A percentile compares a stretch with the other conserved stretches of the same genome.
Conservation (phyloP, 1,140 invertebrate genomes). For the Maniola jurtina region DNA sequence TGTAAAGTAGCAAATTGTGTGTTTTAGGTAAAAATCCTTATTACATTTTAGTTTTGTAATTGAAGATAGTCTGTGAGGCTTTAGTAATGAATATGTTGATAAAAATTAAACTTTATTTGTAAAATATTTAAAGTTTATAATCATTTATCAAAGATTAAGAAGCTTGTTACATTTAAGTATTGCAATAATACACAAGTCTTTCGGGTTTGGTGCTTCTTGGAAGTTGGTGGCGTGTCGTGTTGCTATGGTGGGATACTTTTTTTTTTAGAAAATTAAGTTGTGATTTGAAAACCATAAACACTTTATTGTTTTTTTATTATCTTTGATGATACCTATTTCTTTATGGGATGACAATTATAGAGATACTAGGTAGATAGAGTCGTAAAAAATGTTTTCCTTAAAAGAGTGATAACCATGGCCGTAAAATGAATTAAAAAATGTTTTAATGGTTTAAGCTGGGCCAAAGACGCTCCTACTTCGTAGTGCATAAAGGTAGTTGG, state of each 20-base stretch:
- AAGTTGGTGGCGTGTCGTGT: conserved; percentile 57
- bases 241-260: conserved; percentile 45
- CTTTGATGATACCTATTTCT: too few species aligned
- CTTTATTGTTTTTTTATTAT: not conserved
- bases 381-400: too few species aligned
- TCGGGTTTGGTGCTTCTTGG: conserved; percentile 51
- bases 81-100: not conserved
- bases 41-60: conserved; percentile 17
- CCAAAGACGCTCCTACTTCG: too few species aligned
- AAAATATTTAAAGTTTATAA: not conserved
- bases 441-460: too few species aligned
- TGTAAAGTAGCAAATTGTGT: conserved; percentile 2
- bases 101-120: not conserved
- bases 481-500: too few species aligned
- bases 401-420: too few species aligned
- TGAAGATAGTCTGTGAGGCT: not conserved
- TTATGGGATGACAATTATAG: too few species aligned
- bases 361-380: too few species aligned
- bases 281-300: conserved; percentile 43
- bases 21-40: not conserved
- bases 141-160: not conserved
- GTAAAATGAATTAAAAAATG: too few species aligned
- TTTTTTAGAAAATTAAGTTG: conserved; percentile 54
- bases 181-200: conserved; percentile 32
- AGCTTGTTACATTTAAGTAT: conserved; percentile 7